Percentiles rank a stretch among this genome's conserved stretches.
Conservation (phyloP, 2,797 vertebrate species). For the Melanotaenia trifasciata region DNA sequence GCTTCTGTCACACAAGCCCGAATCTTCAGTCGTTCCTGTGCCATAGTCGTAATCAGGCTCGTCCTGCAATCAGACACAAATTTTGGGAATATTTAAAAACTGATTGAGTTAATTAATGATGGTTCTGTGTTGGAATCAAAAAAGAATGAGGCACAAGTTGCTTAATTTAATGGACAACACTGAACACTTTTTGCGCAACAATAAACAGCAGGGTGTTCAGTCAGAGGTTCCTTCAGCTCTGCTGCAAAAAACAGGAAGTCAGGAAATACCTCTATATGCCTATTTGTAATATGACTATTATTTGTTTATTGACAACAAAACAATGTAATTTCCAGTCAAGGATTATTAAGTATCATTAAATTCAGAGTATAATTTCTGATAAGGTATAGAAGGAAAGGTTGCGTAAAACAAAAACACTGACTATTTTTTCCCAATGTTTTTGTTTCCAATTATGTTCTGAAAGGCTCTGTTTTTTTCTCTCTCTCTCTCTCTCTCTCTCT, state of each 20-base stretch:
- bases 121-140: background rate
- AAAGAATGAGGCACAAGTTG: background rate
- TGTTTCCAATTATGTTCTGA: conserved; percentile 56
- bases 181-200: background rate
- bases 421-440: conserved; percentile 7
- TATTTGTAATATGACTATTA: background rate
- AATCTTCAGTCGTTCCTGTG: accelerated
- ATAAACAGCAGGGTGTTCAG: background rate
- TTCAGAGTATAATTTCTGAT: background rate
- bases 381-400: background rate
- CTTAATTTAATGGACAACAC: background rate
- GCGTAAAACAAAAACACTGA: background rate
- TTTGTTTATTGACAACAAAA: background rate
- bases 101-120: background rate
- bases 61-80: conserved; percentile 45
- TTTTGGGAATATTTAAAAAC: background rate
- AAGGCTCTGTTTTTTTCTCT: background rate
- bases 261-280: background rate
- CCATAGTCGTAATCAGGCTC: conserved; percentile 27
- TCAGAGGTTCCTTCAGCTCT: background rate
- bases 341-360: background rate
- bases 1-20: conserved; percentile 74
- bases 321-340: background rate
- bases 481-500: background rate
- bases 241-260: background rate